Evolutionary conservation across 2,888 invertebrate genomes (phyloP), one percentile per base, ranked within the genome.

Genomic region (Dicycla oo): DNA sequence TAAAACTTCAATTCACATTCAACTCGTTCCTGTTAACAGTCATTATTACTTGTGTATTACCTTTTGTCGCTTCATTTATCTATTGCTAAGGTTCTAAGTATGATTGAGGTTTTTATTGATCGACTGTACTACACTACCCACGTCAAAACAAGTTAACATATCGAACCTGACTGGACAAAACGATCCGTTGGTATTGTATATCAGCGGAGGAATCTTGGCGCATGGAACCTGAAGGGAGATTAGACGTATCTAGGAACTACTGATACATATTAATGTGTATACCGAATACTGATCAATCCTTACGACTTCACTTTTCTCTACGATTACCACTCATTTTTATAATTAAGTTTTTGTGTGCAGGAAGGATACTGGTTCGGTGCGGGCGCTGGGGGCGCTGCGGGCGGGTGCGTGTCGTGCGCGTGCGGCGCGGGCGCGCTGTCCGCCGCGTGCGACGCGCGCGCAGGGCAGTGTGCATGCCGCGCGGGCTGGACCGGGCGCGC

Each of bases 391-490:
- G 97, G 89, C 97, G 97, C 89, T 93, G 86, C 96, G 20, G 93
- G 95, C 40, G 96, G 97, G 80, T 98, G 98, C 92, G 96, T 96
- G 85, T 93, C 97, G 23, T 99, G 99, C 93, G 97, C 97, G 73
- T 99, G 99, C 93, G 95, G 96, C 0, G 91, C 96, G 15, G 99
- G 99, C 66, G 97, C 99, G 60, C 94, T 97, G 84, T 97, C 97
- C 1, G 95, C 94, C 10, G 96, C 97, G 56, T 99, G 98, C 93
- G 97, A 98, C 89, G 95, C 97, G 78, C 95, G 96, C 72, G 96
- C 97, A 18, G 98, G 98, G 0, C 97, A 97, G 89, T 99, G 98
- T 92, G 94, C 96, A 38, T 99, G 98, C 90, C 96, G 97, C 58
- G 96, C 96, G 30, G 97, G 97, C 83, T 98, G 97, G 93, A 93